Evolutionary conservation across 2,113 vertebrate species (phyloP).

Genomic region (Calidris pygmaea): DNA sequence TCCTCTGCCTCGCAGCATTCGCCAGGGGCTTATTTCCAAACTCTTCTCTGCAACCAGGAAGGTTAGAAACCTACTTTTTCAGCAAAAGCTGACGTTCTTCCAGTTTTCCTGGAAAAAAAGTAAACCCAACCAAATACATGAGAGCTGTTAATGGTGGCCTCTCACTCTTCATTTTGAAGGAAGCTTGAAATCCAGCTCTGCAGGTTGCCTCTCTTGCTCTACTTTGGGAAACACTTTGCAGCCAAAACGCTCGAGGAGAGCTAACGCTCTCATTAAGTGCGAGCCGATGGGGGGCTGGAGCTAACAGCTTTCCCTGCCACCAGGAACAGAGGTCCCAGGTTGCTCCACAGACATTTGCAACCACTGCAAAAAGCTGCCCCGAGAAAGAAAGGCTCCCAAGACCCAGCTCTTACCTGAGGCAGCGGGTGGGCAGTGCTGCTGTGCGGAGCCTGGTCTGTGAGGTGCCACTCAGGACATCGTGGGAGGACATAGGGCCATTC

Average conservation of each 20-base stretch:
- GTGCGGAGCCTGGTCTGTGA: constrained; percentile 14
- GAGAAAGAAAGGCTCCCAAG: neutral
- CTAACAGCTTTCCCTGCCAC: neutral
- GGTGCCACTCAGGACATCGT: constrained; percentile 74
- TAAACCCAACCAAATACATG: neutral
- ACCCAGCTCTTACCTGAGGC: constrained; percentile 73
- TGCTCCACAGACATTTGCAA: neutral
- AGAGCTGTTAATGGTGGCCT: neutral
- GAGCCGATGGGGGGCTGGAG: neutral
- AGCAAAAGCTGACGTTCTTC: neutral
- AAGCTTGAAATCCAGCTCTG: neutral
- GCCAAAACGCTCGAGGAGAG: neutral
- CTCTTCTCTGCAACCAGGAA: neutral
- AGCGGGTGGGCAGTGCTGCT: constrained; percentile 29
- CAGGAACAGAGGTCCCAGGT: neutral
- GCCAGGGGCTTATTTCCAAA: neutral
- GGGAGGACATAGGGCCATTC: constrained; percentile 74
- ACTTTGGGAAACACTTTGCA: neutral
- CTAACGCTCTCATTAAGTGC: neutral
- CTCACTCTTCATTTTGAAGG: neutral
- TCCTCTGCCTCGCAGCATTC: neutral
- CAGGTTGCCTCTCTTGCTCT: neutral
- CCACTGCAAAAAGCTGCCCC: neutral
- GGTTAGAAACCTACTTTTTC: neutral
- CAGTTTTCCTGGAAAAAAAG: neutral